Evolutionary conservation across 2,797 vertebrate genomes (phyloP).

Genomic region (Darevskia mixta): DNA sequence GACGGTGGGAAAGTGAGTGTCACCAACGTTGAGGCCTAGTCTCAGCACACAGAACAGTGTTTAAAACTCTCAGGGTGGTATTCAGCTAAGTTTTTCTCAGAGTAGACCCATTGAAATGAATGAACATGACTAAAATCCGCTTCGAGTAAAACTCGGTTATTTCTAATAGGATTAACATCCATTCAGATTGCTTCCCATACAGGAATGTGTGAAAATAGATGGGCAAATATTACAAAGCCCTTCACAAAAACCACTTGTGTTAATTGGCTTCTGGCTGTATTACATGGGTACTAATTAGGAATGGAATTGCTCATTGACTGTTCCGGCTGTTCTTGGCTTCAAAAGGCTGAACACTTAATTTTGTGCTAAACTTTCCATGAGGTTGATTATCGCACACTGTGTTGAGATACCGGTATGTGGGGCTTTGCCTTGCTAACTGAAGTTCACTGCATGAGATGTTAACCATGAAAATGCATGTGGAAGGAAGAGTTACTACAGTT

Average conservation of each 20-base stretch:
- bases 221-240: background rate
- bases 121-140: too few relatives aligned
- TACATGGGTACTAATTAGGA: background rate
- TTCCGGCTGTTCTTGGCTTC: background rate
- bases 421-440: background rate
- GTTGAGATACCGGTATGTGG: background rate
- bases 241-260: background rate
- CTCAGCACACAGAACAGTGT: background rate
- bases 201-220: background rate
- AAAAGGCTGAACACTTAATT: background rate
- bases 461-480: background rate
- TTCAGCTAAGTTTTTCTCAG: too few relatives aligned
- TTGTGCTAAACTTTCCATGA: background rate
- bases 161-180: background rate
- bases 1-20: constrained; percentile 11
- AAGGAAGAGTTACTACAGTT: background rate
- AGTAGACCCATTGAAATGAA: too few relatives aligned
- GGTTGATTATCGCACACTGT: background rate
- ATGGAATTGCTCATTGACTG: background rate
- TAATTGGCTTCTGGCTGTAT: background rate
- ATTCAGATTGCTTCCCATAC: background rate
- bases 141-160: too few relatives aligned
- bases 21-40: background rate
- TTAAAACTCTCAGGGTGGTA: background rate
- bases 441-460: background rate